Evolutionary conservation across 2,888 invertebrate genomes (phyloP), one percentile per base, ranked within the genome.

Genomic region (Hydrotaea cyrtoneurina): DNA sequence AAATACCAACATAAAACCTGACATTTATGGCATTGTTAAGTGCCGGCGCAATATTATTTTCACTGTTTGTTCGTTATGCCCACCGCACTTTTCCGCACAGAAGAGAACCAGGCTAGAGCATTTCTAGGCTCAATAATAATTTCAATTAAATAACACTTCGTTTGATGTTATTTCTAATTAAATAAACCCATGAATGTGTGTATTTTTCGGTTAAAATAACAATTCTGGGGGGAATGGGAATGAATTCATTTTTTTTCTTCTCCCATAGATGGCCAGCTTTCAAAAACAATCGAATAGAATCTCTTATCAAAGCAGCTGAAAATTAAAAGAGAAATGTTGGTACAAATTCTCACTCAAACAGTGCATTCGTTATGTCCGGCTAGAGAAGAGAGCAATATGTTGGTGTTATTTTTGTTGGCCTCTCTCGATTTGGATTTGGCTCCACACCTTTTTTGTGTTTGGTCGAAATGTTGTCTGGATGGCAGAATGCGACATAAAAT

Each of bases 401-500:
- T 8, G n/a, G 13, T 31, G 13, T 31, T 31, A 76, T 31, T 76
- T 69, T 75, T 15, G 7, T 75, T 15, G 7, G 62, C 15, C 55
- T 43, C 21, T 23, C 23, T n/a, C 31, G 21, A 17, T 74, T 62
- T 75, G n/a, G n/a, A n/a, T n/a, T n/a, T n/a, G n/a, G 62, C 72
- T 79, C 76, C 77, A 80, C 77, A 82, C 85, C 79, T 77, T 77
- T 79, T 85, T 66, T 66, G 64, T 66, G 43, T 43, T 66, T 43
- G 39, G 19, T 19, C 39, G 19, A 2, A 43, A 66, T 43, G 19
- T 23, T 75, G 59, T 46, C 79, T 72, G 62, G 76, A 79, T 82
- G 86, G 77, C 88, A 92, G 92, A 92, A 92, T 92, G 91, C 91
- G 92, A 92, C 91, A 92, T 92, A 91, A 91, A 92, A 92, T 91